These are phyloP conservation scores for Caenorhabditis afra DNA, from an alignment of 2,888 invertebrate species.

Conservation along the genomic window DNA sequence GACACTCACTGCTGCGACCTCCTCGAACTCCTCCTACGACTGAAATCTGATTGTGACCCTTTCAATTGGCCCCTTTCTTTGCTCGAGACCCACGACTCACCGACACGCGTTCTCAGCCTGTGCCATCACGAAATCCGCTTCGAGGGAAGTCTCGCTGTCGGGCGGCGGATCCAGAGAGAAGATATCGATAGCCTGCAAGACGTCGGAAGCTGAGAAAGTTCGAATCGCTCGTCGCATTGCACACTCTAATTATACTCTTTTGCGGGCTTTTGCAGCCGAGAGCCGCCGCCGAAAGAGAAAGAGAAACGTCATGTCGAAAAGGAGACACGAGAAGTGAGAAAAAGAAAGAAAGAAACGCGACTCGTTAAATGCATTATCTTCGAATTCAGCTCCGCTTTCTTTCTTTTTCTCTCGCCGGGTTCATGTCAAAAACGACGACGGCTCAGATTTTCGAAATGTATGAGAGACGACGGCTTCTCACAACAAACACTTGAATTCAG, in stretches of 20 bases:
- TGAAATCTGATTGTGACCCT: constrained; percentile 17
- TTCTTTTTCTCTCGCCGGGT: constrained; percentile 1
- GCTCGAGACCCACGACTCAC: constrained; percentile 26
- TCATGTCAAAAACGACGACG: constrained; percentile 36
- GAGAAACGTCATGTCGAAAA: constrained; percentile 51
- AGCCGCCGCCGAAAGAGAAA: constrained; percentile 44
- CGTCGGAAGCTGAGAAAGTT: constrained; percentile 9
- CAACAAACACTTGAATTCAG: constrained; percentile 41
- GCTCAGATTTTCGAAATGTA: constrained; percentile 50
- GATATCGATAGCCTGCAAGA: constrained; percentile 68
- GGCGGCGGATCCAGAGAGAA: constrained; percentile 64
- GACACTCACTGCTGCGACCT: constrained; percentile 40
- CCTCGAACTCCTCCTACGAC: constrained; percentile 15
- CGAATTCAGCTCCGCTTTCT: neutral
- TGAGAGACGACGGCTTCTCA: constrained; percentile 10
- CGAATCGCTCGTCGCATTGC: constrained; percentile 16
- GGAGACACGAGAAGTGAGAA: constrained; percentile 21
- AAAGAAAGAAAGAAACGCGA: constrained; percentile 9
- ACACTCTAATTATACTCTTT: constrained; percentile 30
- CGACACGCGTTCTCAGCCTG: constrained; percentile 69
- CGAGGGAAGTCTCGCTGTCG: constrained; percentile 63
- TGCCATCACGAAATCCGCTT: constrained; percentile 65
- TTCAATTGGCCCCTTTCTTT: neutral
- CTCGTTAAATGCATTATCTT: constrained; percentile 57
- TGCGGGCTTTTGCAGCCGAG: constrained; percentile 1